These are phyloP conservation scores for Ctenopoma multispine DNA, from an alignment of 2,797 vertebrate genomes.

Conservation along the genomic window DNA sequence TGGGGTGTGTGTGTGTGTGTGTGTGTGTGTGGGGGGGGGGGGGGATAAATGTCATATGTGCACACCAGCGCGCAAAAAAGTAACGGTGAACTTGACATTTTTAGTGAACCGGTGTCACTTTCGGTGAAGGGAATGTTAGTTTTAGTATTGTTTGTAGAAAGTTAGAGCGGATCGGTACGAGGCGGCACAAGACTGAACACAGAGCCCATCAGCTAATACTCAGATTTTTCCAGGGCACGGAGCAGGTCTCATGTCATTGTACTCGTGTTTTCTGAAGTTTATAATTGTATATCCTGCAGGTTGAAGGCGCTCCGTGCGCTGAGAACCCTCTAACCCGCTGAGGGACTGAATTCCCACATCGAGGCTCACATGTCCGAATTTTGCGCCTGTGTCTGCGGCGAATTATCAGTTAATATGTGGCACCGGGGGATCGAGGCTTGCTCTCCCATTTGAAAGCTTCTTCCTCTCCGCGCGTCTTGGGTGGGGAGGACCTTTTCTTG, in stretches of 20 bases:
- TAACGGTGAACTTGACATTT: slow-evolving; percentile 45
- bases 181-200: slow-evolving; percentile 44
- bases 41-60: slow-evolving; percentile 81
- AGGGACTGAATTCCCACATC: slow-evolving; percentile 25
- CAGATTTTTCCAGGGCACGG: slow-evolving; percentile 19
- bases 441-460: slow-evolving; percentile 60
- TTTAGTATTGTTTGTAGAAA: slow-evolving; percentile 50
- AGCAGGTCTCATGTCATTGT: slow-evolving; percentile 44
- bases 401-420: slow-evolving; percentile 55
- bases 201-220: slow-evolving; percentile 45
- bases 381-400: slow-evolving; percentile 26
- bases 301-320: background rate
- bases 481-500: slow-evolving; percentile 61
- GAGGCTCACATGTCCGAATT: slow-evolving; percentile 29
- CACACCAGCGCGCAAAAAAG: slow-evolving; percentile 45
- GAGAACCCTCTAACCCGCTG: background rate
- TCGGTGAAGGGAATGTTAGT: background rate
- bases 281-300: slow-evolving; percentile 4
- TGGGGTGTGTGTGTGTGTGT: too few relatives aligned
- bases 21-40: slow-evolving; percentile 8
- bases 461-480: slow-evolving; percentile 61
- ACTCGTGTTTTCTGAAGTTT: slow-evolving; percentile 14
- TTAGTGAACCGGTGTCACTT: slow-evolving; percentile 17
- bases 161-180: slow-evolving; percentile 62
- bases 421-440: slow-evolving; percentile 65